Percentiles rank a stretch among this genome's conserved stretches.
These are phyloP conservation scores for Callospermophilus lateralis DNA, from an alignment of 2,113 vertebrate genomes.

Conservation along the genomic window DNA sequence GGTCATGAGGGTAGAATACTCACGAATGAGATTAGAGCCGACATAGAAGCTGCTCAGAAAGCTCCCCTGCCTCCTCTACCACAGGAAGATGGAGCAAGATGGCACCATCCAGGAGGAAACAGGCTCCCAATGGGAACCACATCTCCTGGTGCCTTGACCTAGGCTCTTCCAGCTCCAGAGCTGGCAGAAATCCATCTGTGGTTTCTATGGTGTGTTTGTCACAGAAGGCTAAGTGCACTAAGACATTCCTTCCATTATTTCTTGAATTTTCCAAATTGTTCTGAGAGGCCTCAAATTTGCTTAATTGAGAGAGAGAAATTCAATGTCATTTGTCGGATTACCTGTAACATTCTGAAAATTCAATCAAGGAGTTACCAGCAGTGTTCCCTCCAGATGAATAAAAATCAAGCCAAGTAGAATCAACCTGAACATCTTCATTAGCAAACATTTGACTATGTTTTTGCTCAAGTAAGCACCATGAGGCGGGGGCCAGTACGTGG, in stretches of 20 bases:
- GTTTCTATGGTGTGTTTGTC: not conserved
- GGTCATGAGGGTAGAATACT: not conserved
- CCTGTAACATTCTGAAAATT: not conserved
- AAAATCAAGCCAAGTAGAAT: not conserved
- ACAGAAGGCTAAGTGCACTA: not conserved
- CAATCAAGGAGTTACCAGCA: not conserved
- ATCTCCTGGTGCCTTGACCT: not conserved
- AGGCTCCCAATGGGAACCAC: not conserved
- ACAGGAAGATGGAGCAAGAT: not conserved
- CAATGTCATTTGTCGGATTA: not conserved
- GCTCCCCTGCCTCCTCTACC: too few relatives aligned
- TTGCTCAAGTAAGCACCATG: not conserved
- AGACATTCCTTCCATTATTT: not conserved
- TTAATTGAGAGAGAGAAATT: not conserved
- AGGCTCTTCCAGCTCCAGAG: not conserved
- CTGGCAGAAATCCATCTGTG: not conserved
- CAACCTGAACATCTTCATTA: not conserved
- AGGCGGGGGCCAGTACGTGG: fast-evolving
- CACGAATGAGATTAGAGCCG: too few relatives aligned
- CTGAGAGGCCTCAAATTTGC: not conserved
- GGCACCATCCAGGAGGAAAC: not conserved
- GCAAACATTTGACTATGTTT: not conserved
- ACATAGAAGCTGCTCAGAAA: not conserved
- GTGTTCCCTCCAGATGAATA: not conserved
- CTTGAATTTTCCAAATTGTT: not conserved